Percentiles rank a stretch among this genome's conserved stretches.
Conservation (phyloP, 2,888 invertebrate species). For the Cryptus armator region DNA sequence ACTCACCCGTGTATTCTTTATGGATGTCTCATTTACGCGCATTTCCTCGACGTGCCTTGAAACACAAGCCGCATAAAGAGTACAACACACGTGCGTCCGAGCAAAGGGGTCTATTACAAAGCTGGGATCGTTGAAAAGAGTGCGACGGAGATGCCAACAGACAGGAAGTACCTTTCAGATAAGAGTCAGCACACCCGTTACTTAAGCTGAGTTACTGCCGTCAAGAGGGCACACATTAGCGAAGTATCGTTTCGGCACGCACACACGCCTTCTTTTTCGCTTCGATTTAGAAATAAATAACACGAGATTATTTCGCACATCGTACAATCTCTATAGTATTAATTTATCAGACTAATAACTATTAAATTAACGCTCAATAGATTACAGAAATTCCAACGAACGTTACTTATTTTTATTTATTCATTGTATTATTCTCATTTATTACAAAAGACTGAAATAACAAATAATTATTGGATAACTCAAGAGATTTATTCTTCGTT, state of each 20-base stretch:
- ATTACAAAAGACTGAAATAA: no score
- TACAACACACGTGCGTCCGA: conserved; percentile 46
- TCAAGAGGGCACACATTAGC: conserved; percentile 55
- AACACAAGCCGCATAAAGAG: conserved; percentile 33
- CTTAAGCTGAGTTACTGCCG: conserved; percentile 59
- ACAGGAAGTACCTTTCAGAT: conserved; percentile 66
- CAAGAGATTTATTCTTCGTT: background rate
- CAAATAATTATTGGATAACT: no score
- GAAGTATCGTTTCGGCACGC: conserved; percentile 38
- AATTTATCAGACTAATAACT: conserved; percentile 13
- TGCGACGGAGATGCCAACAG: conserved; percentile 27
- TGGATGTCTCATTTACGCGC: conserved; percentile 67
- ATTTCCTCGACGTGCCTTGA: conserved; percentile 49
- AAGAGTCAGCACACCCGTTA: conserved; percentile 66
- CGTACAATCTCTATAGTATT: background rate
- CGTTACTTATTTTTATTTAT: no score
- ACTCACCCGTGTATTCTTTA: conserved; percentile 60
- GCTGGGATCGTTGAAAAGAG: conserved; percentile 16
- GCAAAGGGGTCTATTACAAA: background rate
- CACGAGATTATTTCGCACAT: background rate
- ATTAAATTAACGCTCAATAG: background rate
- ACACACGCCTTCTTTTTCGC: conserved; percentile 28
- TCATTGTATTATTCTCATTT: no score
- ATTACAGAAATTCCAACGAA: no score
- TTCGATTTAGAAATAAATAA: conserved; percentile 46